Evolutionary conservation across 2,797 vertebrate species (phyloP).

Genomic region (Galaxias olidus): DNA sequence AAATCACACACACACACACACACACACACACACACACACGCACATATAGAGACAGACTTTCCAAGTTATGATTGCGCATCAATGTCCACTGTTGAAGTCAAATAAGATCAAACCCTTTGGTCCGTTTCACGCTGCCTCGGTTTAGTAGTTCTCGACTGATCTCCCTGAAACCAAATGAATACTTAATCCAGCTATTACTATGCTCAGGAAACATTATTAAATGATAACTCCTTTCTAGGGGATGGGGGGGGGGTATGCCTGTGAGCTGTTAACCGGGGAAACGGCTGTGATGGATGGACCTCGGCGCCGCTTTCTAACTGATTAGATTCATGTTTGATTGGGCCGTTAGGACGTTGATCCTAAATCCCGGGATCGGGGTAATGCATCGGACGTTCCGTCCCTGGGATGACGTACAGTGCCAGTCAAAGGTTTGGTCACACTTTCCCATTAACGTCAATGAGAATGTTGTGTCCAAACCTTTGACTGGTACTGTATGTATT

Average conservation of each 20-base stretch:
- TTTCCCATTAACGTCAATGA: too few species aligned
- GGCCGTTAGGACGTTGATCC: not conserved
- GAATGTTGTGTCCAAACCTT: too few species aligned
- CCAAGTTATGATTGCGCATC: too few species aligned
- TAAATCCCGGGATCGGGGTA: too few species aligned
- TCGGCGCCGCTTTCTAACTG: not conserved
- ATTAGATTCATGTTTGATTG: not conserved
- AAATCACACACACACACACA: too few species aligned
- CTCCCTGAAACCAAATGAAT: constrained; percentile 50
- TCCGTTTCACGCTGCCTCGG: constrained; percentile 34
- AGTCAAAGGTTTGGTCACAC: too few species aligned
- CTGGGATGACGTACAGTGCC: too few species aligned
- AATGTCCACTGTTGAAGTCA: too few species aligned
- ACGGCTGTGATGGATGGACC: not conserved
- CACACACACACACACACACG: too few species aligned
- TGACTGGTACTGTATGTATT: too few species aligned
- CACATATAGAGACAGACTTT: too few species aligned
- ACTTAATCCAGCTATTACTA: constrained; percentile 45
- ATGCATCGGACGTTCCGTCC: too few species aligned
- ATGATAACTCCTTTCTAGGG: not conserved
- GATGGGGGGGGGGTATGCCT: not conserved
- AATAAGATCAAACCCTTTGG: constrained; percentile 3
- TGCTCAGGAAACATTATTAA: constrained; percentile 32
- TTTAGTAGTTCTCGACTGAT: constrained; percentile 31
- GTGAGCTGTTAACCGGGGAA: not conserved